phyloP scores from a whole-genome alignment of 92 coral and sea anemone species.

The Meandrina meandrites region DNA sequence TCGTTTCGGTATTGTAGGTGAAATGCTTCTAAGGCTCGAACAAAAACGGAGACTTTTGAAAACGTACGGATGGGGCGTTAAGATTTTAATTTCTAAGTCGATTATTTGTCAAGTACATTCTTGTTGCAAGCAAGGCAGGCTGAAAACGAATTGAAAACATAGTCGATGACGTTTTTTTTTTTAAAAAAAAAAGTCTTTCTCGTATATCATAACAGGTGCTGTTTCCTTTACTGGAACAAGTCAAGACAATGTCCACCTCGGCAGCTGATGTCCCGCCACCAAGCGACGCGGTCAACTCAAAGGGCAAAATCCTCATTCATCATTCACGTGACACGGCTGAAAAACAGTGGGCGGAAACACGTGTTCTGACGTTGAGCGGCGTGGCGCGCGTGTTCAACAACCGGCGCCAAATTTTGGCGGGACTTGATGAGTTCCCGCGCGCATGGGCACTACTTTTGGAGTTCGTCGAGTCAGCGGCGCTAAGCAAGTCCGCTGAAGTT shows the following conservation, averaged over 20 bases:
- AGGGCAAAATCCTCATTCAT: slow-evolving; percentile 93
- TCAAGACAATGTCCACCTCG: slow-evolving; percentile 95
- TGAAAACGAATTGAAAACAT: too few relatives aligned
- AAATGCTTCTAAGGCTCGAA: not conserved
- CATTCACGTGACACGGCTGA: slow-evolving; percentile 99
- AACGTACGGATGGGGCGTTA: not conserved
- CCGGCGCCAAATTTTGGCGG: slow-evolving; percentile 95
- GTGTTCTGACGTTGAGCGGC: slow-evolving; percentile 92
- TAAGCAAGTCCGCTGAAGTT: slow-evolving; percentile 97
- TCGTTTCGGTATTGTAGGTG: too few relatives aligned
- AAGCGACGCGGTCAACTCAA: slow-evolving; percentile 79
- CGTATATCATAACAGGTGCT: slow-evolving; percentile 66
- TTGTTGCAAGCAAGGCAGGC: too few relatives aligned
- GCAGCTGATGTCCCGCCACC: slow-evolving; percentile 99
- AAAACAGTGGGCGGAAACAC: slow-evolving; percentile 99
- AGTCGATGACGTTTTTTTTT: not conserved
- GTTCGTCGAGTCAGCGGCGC: slow-evolving; percentile 94
- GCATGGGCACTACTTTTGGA: slow-evolving; percentile 98
- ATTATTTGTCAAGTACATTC: too few relatives aligned
- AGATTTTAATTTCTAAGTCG: too few relatives aligned
- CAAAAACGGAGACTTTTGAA: not conserved
- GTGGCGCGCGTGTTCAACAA: slow-evolving; percentile 99
- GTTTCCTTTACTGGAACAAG: slow-evolving; percentile 95
- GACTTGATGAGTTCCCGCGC: slow-evolving; percentile 95
- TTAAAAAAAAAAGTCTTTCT: not conserved